phyloP scores from a whole-genome alignment of 2,797 vertebrate genomes.

The Clarias laeviceps region DNA sequence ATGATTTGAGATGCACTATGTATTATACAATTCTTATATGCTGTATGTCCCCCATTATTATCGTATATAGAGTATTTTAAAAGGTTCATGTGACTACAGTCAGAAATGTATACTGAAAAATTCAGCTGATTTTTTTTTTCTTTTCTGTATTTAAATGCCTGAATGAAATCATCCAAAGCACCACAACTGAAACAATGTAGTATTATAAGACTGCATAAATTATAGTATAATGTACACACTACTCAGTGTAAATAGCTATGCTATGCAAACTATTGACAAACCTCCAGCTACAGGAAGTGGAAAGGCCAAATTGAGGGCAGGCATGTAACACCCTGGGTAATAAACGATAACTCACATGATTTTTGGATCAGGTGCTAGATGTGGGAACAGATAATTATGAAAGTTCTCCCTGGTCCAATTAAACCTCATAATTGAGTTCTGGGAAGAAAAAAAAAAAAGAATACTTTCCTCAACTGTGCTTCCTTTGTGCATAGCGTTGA shows the following conservation, averaged over 20 bases:
- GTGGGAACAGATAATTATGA: slow-evolving; percentile 48
- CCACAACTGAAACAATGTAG: background rate
- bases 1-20: too few relatives aligned
- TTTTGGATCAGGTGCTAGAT: slow-evolving; percentile 37
- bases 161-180: background rate
- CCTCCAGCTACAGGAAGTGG: slow-evolving; percentile 27
- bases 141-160: background rate
- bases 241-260: background rate
- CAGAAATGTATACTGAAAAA: background rate
- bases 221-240: background rate
- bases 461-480: slow-evolving; percentile 29
- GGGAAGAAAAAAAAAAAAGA: slow-evolving; percentile 13
- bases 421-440: slow-evolving; percentile 42
- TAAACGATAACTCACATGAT: slow-evolving; percentile 34
- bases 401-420: slow-evolving; percentile 46
- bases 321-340: slow-evolving; percentile 31
- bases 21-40: too few relatives aligned
- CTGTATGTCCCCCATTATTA: background rate
- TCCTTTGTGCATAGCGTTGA: slow-evolving; percentile 44
- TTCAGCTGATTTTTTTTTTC: background rate
- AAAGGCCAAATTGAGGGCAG: slow-evolving; percentile 35
- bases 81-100: background rate
- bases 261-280: slow-evolving; percentile 8
- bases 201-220: background rate
- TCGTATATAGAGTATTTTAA: background rate